Evolutionary conservation across 2,888 invertebrate genomes (phyloP), one percentile per base, ranked within the genome.

Genomic region (Camponotus fellah): DNA sequence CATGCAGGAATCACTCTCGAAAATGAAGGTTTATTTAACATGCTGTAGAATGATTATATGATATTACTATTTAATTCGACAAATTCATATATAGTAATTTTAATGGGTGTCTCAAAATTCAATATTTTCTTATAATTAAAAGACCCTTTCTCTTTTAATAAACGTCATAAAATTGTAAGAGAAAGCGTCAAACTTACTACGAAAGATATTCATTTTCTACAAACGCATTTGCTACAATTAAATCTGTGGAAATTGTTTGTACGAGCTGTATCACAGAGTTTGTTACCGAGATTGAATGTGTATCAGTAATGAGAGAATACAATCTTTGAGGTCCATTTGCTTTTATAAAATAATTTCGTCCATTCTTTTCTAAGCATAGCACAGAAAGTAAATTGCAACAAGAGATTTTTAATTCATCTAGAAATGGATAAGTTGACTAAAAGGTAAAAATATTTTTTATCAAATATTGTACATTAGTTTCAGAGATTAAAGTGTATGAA

Each of bases 1-100:
- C 97, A 97, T 0, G 96, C 96, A 0, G 96, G 94, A 21, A 96
- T 95, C 43, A 95, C 90, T 74, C 86, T 91, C 32, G 92, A 89
- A 26, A 85, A 94, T 69, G 94, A 91, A 58, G 94, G 95, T 90
- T 96, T 95, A 46, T 95, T 94, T 14, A 96, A 95, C 96, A 96
- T 96, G 83, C 96, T 96, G 34, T 10, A 46, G 91, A 46, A 88
- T 64, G 32, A 34, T n/a, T 62, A 68, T 62, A 60, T 34, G 8
- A 53, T 62, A 53, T 53, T 53, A 53, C n/a, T 40, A 79, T 5
- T 5, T 12, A 34, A 75, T 21, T 21, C 6, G 72, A 74, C 10
- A 49, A 2, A 8, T 53, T 53, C 17, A 32, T 26, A 26, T 26
- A 26, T 83, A 37, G 32, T 21, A 53, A 12, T 85, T 83, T 26